phyloP scores from a whole-genome alignment of 2,888 invertebrate species.

The Meloe dianella region DNA sequence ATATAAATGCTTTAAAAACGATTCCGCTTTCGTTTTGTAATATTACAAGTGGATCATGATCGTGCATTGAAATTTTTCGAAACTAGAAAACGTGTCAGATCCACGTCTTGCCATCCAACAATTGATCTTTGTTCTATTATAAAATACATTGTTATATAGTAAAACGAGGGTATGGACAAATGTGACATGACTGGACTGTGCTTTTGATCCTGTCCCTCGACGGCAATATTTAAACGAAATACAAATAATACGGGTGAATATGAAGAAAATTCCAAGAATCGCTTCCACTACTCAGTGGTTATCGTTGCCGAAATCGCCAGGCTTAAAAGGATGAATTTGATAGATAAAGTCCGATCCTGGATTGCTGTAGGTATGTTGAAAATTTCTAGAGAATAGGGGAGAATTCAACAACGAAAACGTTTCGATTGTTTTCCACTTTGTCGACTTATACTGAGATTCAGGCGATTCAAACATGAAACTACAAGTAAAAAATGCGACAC shows the following conservation, averaged over 20 bases:
- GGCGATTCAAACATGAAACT: not conserved
- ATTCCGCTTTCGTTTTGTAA: not conserved
- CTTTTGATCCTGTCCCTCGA: not conserved
- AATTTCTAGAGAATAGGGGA: not conserved
- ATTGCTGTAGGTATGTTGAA: not conserved
- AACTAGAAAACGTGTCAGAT: conserved; percentile 1
- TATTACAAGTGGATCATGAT: not conserved
- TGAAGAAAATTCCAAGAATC: not conserved
- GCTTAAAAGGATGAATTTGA: not conserved
- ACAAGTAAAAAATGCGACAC: not conserved
- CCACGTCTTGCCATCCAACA: not conserved
- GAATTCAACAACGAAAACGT: not conserved
- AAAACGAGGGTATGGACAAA: not conserved
- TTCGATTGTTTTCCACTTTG: not conserved
- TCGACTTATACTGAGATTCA: not conserved
- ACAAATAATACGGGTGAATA: not conserved
- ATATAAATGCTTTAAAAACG: not conserved
- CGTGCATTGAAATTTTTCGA: not conserved
- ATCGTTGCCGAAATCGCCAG: not conserved
- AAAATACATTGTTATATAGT: not conserved
- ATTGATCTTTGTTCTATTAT: conserved; percentile 6
- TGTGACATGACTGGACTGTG: not conserved
- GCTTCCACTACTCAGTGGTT: not conserved
- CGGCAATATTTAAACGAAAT: not conserved
- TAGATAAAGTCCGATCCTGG: not conserved